Conservation (phyloP, 1,140 invertebrate genomes). For the Brachionus sp. region DNA sequence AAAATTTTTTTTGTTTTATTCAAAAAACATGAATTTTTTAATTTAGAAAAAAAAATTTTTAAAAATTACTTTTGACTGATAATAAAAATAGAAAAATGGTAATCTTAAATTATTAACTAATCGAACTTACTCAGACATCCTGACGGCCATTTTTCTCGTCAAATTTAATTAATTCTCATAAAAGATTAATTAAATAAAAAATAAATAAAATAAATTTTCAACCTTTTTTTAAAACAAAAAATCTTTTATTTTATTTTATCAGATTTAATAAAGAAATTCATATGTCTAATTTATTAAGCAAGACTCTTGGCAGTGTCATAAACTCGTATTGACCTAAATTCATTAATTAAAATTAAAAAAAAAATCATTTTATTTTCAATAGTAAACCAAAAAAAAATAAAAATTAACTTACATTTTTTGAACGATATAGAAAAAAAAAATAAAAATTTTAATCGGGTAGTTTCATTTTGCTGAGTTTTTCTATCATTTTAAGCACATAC, state of each 20-base stretch:
- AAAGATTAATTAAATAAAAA: too few relatives aligned
- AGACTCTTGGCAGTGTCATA: neutral
- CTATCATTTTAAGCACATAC: slow-evolving; percentile 8
- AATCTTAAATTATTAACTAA: too few relatives aligned
- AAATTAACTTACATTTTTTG: neutral
- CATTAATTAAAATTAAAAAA: neutral
- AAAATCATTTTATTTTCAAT: neutral
- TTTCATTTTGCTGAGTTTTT: slow-evolving; percentile 37
- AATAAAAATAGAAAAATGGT: too few relatives aligned
- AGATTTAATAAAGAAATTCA: neutral
- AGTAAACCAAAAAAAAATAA: too few relatives aligned
- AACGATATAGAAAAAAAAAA: neutral
- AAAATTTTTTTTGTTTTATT: too few relatives aligned
- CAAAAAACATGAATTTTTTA: too few relatives aligned
- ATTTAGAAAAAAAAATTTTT: too few relatives aligned
- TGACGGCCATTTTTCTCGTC: too few relatives aligned
- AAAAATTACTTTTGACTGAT: too few relatives aligned
- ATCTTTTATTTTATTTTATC: neutral
- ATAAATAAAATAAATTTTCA: neutral
- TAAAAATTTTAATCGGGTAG: neutral
- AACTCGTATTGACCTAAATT: neutral
- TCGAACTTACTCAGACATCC: too few relatives aligned
- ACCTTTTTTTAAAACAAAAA: neutral
- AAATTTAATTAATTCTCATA: too few relatives aligned
- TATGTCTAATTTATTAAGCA: neutral